A percentile compares a stretch with the other conserved stretches of the same genome.
Conservation (phyloP, 2,113 vertebrate species). For the Echinops telfairi region DNA sequence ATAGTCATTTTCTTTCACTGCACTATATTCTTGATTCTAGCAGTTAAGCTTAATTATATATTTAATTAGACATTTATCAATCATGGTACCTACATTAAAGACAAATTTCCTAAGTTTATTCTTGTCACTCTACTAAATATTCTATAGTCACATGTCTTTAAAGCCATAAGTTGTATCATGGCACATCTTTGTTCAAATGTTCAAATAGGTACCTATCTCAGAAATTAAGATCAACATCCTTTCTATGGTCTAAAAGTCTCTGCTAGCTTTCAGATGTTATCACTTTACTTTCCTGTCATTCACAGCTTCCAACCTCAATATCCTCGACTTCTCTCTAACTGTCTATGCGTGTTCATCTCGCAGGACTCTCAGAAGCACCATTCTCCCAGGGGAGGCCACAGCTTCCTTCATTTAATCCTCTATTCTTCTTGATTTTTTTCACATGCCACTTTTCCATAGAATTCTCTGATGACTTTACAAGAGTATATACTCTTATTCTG, state of each 20-base stretch:
- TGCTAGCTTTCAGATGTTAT: background rate
- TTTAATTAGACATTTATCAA: background rate
- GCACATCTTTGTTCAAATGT: background rate
- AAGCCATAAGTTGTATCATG: background rate
- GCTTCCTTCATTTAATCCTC: background rate
- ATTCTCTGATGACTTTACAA: background rate
- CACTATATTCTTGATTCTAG: background rate
- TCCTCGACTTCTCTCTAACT: background rate
- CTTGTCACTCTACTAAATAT: background rate
- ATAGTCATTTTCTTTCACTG: background rate
- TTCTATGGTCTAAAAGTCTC: background rate
- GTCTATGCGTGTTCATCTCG: background rate
- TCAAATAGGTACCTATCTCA: background rate
- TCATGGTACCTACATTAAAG: background rate
- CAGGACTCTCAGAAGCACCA: background rate
- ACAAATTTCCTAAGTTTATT: background rate
- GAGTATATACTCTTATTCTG: background rate
- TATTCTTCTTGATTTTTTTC: background rate
- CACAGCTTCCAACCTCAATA: background rate
- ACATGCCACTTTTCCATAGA: background rate
- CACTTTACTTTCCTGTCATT: background rate
- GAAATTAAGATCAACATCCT: background rate
- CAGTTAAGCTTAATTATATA: background rate
- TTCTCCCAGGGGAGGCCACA: background rate
- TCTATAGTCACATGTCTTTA: background rate